Percentiles rank a stretch among this genome's conserved stretches.
phyloP scores from a whole-genome alignment of 2,797 vertebrate species.

The Melanotaenia boesemani region DNA sequence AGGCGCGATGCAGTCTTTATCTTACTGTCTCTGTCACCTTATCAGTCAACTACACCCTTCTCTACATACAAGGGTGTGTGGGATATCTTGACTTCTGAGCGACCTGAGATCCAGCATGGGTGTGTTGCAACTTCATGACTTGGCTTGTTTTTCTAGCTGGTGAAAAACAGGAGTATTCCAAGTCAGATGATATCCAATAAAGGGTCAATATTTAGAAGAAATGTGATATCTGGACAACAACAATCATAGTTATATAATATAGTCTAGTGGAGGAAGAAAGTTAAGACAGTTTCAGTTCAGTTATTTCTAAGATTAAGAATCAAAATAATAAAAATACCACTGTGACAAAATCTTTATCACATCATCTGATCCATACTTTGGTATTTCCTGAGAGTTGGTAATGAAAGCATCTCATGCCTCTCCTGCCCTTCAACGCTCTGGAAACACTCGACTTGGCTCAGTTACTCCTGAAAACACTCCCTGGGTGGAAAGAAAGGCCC shows the following conservation, averaged over 20 bases:
- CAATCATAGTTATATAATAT: slow-evolving; percentile 5
- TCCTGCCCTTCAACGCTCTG: neutral
- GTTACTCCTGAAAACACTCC: neutral
- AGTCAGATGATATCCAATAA: slow-evolving; percentile 18
- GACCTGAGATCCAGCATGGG: slow-evolving; percentile 44
- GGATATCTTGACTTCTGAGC: slow-evolving; percentile 9
- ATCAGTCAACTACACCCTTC: no score
- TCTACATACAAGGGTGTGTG: neutral
- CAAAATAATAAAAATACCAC: neutral
- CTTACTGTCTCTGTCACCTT: no score
- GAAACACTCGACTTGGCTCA: neutral
- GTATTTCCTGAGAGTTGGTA: slow-evolving; percentile 28
- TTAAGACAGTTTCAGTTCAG: neutral
- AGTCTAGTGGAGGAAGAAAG: neutral
- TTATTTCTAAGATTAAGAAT: neutral
- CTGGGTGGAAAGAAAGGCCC: slow-evolving; percentile 13
- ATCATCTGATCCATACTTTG: slow-evolving; percentile 25
- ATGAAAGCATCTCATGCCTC: slow-evolving; percentile 19
- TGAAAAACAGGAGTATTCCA: slow-evolving; percentile 28
- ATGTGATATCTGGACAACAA: slow-evolving; percentile 34
- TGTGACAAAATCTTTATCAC: neutral
- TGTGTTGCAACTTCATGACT: slow-evolving; percentile 51
- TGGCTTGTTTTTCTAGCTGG: slow-evolving; percentile 31
- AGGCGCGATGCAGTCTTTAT: no score
- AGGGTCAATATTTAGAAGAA: slow-evolving; percentile 42